A percentile compares a stretch with the other conserved stretches of the same genome.
Conservation (phyloP, 2,797 vertebrate genomes). For the Denticeps clupeoides region DNA sequence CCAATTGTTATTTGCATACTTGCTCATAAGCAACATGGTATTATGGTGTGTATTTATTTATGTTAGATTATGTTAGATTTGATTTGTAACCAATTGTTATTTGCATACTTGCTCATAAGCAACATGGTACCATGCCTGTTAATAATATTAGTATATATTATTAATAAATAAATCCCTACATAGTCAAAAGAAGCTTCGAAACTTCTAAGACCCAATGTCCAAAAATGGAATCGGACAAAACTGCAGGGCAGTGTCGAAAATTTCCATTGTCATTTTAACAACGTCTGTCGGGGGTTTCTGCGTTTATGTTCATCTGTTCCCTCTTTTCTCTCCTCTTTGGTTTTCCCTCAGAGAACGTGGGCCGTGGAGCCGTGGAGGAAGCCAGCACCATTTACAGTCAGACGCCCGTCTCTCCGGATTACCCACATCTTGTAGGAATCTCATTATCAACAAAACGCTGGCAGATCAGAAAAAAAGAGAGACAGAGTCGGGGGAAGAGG, state of each 20-base stretch:
- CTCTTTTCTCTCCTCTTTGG: constrained; percentile 28
- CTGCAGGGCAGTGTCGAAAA: constrained; percentile 12
- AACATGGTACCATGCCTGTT: too few relatives aligned
- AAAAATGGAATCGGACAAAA: constrained; percentile 24
- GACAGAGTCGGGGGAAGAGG: constrained; percentile 23
- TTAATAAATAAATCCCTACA: too few relatives aligned
- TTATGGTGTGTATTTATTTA: too few relatives aligned
- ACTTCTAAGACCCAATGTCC: background rate
- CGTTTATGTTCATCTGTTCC: constrained; percentile 17
- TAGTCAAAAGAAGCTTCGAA: constrained; percentile 12
- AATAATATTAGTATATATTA: too few relatives aligned
- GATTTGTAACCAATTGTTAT: too few relatives aligned
- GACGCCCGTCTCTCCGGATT: constrained; percentile 28
- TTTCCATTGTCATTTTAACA: constrained; percentile 16
- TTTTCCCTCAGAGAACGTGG: constrained; percentile 9
- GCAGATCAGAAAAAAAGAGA: constrained; percentile 17
- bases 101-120: too few relatives aligned
- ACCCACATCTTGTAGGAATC: constrained; percentile 31
- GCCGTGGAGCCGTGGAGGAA: constrained; percentile 19
- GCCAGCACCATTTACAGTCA: constrained; percentile 28
- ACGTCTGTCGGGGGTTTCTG: constrained; percentile 1
- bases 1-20: too few relatives aligned
- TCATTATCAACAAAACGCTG: constrained; percentile 28
- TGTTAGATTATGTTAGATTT: too few relatives aligned
- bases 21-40: too few relatives aligned